These are phyloP conservation scores for Melikaiella ostensackeni DNA, from an alignment of 2,888 invertebrate genomes.

Conservation along the genomic window DNA sequence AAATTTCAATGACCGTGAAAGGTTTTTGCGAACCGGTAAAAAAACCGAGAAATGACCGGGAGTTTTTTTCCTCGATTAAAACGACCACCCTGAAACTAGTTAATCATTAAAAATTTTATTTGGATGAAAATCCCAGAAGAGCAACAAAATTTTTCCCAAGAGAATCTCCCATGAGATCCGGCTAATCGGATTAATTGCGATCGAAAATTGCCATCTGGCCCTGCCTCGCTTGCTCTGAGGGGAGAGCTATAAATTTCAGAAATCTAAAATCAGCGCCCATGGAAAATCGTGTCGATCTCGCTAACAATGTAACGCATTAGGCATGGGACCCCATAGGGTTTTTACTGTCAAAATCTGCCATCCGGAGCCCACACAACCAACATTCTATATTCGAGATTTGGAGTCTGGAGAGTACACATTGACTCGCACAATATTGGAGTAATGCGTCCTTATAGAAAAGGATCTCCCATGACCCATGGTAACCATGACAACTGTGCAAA, in stretches of 20 bases:
- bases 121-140: neutral
- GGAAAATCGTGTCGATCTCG: slow-evolving; percentile 63
- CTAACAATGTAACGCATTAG: slow-evolving; percentile 67
- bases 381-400: slow-evolving; percentile 7
- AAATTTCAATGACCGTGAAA: too few species aligned
- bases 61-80: too few species aligned
- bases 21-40: too few species aligned
- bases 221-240: slow-evolving; percentile 47
- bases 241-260: slow-evolving; percentile 70
- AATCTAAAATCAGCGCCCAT: slow-evolving; percentile 73
- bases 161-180: slow-evolving; percentile 40
- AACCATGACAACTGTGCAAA: slow-evolving; percentile 76
- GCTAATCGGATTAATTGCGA: slow-evolving; percentile 72
- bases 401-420: slow-evolving; percentile 17
- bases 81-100: too few species aligned
- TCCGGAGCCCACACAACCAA: slow-evolving; percentile 31
- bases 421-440: slow-evolving; percentile 40
- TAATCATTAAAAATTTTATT: too few species aligned
- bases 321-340: slow-evolving; percentile 65
- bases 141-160: neutral
- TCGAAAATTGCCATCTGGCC: slow-evolving; percentile 69
- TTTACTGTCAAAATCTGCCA: slow-evolving; percentile 50
- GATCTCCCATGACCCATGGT: slow-evolving; percentile 73
- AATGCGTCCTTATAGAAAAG: slow-evolving; percentile 66
- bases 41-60: too few species aligned